phyloP scores from a whole-genome alignment of 1,140 invertebrate species.

The Nebria ingens region DNA sequence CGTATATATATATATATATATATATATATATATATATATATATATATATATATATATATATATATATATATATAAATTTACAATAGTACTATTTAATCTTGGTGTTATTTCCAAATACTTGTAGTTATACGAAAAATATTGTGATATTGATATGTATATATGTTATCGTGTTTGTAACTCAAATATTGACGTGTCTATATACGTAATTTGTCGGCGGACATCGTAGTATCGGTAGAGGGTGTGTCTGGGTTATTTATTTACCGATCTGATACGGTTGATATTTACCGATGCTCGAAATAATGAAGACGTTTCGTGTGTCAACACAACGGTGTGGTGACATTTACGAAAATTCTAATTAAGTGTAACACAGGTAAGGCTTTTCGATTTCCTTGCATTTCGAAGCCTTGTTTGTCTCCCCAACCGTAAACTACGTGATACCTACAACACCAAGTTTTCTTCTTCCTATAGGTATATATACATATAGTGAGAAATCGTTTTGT shows the following conservation, averaged over 20 bases:
- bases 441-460: not conserved
- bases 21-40: too few species aligned
- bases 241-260: not conserved
- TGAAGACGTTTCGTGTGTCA: not conserved
- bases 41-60: too few species aligned
- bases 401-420: too few species aligned
- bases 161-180: not conserved
- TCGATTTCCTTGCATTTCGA: too few species aligned
- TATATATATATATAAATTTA: too few species aligned
- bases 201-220: not conserved
- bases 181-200: not conserved
- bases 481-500: not conserved
- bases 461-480: not conserved
- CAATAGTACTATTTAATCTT: too few species aligned
- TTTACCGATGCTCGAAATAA: not conserved
- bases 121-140: not conserved
- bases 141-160: not conserved
- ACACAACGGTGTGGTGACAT: not conserved
- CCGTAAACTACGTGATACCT: not conserved
- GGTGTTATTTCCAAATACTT: not conserved
- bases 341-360: not conserved
- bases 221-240: not conserved
- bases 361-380: not conserved
- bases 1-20: too few species aligned
- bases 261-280: not conserved